A percentile compares a stretch with the other conserved stretches of the same genome.
phyloP scores from a whole-genome alignment of 2,113 vertebrate species.

The Mormyrus iriodes region DNA sequence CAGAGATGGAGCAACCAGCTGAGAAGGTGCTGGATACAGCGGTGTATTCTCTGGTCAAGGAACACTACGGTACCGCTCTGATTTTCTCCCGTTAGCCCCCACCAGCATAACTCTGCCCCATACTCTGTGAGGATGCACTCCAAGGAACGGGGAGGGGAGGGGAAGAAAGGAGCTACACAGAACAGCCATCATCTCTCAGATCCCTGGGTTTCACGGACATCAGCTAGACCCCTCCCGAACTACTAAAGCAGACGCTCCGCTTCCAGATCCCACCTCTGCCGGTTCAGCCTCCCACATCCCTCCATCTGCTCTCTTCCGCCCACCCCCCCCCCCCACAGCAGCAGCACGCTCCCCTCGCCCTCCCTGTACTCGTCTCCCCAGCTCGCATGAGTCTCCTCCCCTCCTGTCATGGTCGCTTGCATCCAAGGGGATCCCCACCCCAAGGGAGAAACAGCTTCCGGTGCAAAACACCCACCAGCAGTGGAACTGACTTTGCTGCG shows the following conservation, averaged over 20 bases:
- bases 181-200: slow-evolving; percentile 38
- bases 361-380: neutral
- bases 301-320: neutral
- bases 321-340: neutral
- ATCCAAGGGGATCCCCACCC: neutral
- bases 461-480: neutral
- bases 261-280: neutral
- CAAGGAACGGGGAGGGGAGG: slow-evolving; percentile 53
- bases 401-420: neutral
- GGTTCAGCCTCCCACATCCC: neutral
- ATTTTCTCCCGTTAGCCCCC: slow-evolving; percentile 30
- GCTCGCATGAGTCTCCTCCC: neutral
- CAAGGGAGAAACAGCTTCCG: neutral
- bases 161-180: slow-evolving; percentile 27
- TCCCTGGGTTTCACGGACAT: slow-evolving; percentile 38
- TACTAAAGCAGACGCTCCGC: slow-evolving; percentile 4
- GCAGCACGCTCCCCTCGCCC: neutral
- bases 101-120: slow-evolving; percentile 33
- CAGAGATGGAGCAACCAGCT: neutral
- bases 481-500: neutral
- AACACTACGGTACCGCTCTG: slow-evolving; percentile 23
- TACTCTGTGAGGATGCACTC: slow-evolving; percentile 40
- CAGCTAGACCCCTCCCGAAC: slow-evolving; percentile 33
- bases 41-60: neutral
- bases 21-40: neutral